phyloP scores from a whole-genome alignment of 2,888 invertebrate species.

The Phengaris arion region DNA sequence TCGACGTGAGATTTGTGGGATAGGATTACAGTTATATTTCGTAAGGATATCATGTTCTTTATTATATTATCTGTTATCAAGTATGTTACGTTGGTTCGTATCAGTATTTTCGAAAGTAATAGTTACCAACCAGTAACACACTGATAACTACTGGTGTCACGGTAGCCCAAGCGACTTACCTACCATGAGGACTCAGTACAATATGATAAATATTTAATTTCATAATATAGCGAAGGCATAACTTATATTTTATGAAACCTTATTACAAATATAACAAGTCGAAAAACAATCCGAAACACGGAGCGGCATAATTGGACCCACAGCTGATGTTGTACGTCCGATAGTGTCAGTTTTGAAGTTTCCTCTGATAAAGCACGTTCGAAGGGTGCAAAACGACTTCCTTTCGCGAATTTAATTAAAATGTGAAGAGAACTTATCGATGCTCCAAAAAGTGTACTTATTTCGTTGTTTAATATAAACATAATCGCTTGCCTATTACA shows the following conservation, averaged over 20 bases:
- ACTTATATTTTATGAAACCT: not conserved
- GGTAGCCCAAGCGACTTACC: no score
- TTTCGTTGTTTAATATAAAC: not conserved
- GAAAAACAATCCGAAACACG: not conserved
- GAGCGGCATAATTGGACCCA: slow-evolving; percentile 58
- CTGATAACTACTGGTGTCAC: not conserved
- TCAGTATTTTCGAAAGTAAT: not conserved
- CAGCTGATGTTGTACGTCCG: slow-evolving; percentile 60
- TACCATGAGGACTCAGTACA: no score
- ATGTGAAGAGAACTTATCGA: slow-evolving; percentile 34
- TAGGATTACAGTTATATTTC: not conserved
- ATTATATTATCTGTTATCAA: not conserved
- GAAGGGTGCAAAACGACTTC: slow-evolving; percentile 58
- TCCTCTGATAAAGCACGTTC: slow-evolving; percentile 67
- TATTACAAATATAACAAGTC: not conserved
- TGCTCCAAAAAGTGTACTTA: not conserved
- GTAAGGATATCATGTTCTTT: not conserved
- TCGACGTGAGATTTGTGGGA: not conserved
- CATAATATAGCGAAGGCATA: no score
- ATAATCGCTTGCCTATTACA: not conserved
- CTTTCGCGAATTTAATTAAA: slow-evolving; percentile 63
- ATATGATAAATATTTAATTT: no score
- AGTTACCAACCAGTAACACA: no score
- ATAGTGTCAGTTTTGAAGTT: slow-evolving; percentile 68
- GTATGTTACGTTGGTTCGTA: not conserved